Evolutionary conservation across 2,113 vertebrate genomes (phyloP).

Genomic region (Seriola dumerili): DNA sequence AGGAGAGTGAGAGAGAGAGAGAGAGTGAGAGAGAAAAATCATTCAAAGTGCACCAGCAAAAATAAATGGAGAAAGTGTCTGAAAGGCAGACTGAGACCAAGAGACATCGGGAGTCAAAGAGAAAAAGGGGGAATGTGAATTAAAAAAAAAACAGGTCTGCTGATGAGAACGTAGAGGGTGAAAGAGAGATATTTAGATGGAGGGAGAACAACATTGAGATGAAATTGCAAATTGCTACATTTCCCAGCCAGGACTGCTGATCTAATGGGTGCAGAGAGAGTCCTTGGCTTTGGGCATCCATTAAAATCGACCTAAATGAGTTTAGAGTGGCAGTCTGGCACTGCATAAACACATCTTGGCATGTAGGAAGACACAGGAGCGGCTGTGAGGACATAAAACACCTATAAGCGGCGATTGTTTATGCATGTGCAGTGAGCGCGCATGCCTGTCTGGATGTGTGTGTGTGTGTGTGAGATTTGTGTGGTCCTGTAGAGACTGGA

Average conservation of each 20-base stretch:
- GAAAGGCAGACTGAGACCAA: constrained; percentile 30
- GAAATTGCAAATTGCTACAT: constrained; percentile 72
- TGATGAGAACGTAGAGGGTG: constrained; percentile 63
- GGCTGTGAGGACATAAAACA: constrained; percentile 63
- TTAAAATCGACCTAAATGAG: constrained; percentile 79
- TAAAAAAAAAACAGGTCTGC: constrained; percentile 43
- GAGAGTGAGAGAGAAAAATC: background rate
- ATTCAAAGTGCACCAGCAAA: constrained; percentile 52
- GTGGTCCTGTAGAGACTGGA: constrained; percentile 72
- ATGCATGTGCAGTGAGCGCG: constrained; percentile 52
- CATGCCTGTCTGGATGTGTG: constrained; percentile 34
- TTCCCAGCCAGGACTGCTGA: constrained; percentile 67
- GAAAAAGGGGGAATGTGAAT: constrained; percentile 9
- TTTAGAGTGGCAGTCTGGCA: constrained; percentile 78
- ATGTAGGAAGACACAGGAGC: constrained; percentile 61
- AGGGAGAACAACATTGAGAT: constrained; percentile 65
- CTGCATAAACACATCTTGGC: constrained; percentile 67
- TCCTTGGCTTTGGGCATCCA: constrained; percentile 75
- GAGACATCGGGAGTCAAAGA: constrained; percentile 45
- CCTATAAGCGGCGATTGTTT: constrained; percentile 58
- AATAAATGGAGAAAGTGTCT: constrained; percentile 61
- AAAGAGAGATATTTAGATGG: constrained; percentile 68
- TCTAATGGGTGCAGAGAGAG: constrained; percentile 76
- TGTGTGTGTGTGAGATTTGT: constrained; percentile 36
- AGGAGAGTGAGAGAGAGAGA: background rate